Percentiles rank a stretch among this genome's conserved stretches.
Conservation (phyloP, 2,113 vertebrate genomes). For the Rhabdomys dilectus region DNA sequence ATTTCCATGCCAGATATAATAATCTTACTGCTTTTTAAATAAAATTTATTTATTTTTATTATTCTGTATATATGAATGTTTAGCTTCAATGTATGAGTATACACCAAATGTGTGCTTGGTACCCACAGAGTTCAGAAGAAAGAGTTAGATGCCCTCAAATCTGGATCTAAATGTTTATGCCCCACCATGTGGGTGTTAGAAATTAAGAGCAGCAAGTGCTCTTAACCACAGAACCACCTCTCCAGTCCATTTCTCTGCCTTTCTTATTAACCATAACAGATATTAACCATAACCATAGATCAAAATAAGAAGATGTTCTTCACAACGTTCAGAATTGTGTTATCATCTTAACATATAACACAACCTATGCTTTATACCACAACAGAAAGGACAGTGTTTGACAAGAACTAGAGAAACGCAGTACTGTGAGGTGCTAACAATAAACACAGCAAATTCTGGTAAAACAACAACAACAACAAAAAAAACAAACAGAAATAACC, state of each 20-base stretch:
- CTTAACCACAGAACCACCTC: not conserved
- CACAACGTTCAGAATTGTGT: not conserved
- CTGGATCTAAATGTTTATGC: not conserved
- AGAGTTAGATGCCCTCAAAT: not conserved
- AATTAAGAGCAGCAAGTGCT: not conserved
- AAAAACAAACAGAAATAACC: not conserved
- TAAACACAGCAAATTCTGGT: conserved; percentile 10
- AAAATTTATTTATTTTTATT: not conserved
- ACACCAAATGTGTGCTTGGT: not conserved
- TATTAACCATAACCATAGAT: not conserved
- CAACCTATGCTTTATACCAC: not conserved
- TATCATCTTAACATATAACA: not conserved
- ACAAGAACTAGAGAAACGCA: not conserved
- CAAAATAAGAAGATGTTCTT: conserved; percentile 4
- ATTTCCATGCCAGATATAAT: not conserved
- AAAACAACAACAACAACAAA: not conserved
- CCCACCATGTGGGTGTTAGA: not conserved
- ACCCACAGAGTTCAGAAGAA: not conserved
- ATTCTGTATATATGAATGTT: not conserved
- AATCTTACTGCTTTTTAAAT: not conserved
- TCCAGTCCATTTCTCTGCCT: not conserved
- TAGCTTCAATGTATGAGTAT: not conserved
- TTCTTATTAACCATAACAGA: not conserved
- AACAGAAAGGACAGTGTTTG: not conserved
- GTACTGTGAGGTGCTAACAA: not conserved